Evolutionary conservation across 1,140 invertebrate species (phyloP), one percentile per base, ranked within the genome.

Genomic region (Drosophila baimaii): DNA sequence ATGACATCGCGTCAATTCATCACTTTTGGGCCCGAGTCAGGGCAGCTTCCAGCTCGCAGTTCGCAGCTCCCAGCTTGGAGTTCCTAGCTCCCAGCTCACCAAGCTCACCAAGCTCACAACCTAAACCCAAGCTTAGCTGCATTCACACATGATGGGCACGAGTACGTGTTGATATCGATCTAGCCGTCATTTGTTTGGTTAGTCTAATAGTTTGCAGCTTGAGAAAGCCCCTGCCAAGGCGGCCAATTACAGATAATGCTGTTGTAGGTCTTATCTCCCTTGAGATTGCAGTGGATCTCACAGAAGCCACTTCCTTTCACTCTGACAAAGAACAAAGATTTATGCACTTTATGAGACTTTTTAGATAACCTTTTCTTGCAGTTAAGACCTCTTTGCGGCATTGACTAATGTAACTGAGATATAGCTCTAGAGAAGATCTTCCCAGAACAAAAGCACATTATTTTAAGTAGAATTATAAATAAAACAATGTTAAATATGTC

Each of bases 1-100:
- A 86, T 86, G 83, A 86, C 83, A 86, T 88, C 83, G 81, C 83
- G 35, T 76, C 82, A 73, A 73, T 73, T 62, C 70, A 74, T 73
- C 69, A 76, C 49, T 63, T 75, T 31, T 70, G 65, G 64, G 65
- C 64, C 17, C 68, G 10, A 69, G 31, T 44, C 63, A 55, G 47
- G 39, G 63, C 33, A 52, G 31, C 47, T 21, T 33, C 31, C 51
- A 25, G 4, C 25, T 13, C 35, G 25, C 39, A 52, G 21, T 13
- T n/a, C 12, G 5, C 61, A 64, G 31, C 51, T 47, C 6, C 29
- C 6, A 29, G 12, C 25, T 44, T 15, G 13, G 10, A 49, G 10
- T 12, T 33, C 27, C 19, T 23, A 43, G 31, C 31, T 12, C 5
- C 9, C 25, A 65, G 21, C 57, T 17, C 6, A 37, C 21, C 41